A percentile compares a stretch with the other conserved stretches of the same genome.
These are phyloP conservation scores for Eremophila alpestris DNA, from an alignment of 2,797 vertebrate genomes.

Conservation along the genomic window DNA sequence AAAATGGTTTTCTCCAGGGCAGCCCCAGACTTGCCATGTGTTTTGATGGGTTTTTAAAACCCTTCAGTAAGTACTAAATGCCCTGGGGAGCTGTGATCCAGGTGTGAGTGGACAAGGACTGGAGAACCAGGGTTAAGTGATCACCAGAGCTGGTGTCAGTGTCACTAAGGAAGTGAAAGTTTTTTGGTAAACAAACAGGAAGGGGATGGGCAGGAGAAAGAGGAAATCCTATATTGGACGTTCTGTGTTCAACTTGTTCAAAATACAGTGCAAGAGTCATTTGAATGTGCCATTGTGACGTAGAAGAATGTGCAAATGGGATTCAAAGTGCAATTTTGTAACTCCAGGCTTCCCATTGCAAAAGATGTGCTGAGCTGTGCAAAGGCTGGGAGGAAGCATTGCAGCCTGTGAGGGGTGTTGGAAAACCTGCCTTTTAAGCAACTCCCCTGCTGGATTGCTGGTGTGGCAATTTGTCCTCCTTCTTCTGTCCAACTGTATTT, in stretches of 20 bases:
- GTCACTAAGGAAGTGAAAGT: conserved; percentile 55
- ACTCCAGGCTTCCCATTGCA: neutral
- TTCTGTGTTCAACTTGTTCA: neutral
- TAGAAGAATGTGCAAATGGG: neutral
- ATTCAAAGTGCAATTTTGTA: neutral
- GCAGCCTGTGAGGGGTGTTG: neutral
- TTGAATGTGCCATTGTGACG: neutral
- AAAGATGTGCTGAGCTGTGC: neutral
- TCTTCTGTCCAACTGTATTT: neutral
- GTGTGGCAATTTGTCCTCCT: neutral
- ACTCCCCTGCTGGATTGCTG: neutral
- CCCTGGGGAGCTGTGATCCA: neutral
- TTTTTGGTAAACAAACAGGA: conserved; percentile 43
- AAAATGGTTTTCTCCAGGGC: neutral
- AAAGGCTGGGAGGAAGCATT: neutral
- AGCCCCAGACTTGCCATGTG: neutral
- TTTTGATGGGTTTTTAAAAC: neutral
- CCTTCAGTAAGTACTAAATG: neutral
- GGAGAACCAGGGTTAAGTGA: neutral
- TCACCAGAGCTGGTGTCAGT: neutral
- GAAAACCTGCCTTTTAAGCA: conserved; percentile 25
- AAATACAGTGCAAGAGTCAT: neutral
- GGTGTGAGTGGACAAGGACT: neutral
- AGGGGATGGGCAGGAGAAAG: conserved; percentile 57
- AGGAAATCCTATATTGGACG: conserved; percentile 50